Evolutionary conservation across 2,888 invertebrate species (phyloP), one percentile per base, ranked within the genome.

Genomic region (Calameuta filiformis): DNA sequence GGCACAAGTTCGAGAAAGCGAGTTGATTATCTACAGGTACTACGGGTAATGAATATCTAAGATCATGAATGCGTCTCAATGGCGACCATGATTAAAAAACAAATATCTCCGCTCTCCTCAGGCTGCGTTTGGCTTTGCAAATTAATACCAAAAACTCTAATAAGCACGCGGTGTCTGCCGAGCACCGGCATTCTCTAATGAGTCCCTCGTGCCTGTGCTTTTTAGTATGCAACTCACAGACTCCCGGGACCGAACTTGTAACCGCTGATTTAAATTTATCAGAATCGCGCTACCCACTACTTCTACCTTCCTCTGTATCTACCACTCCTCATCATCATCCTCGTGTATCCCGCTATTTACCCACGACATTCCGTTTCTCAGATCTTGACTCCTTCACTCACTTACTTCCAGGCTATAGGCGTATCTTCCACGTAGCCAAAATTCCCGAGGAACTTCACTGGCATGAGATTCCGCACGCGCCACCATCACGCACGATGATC

Each of bases 111-210:
- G 12, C 23, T 33, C 23, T 30, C n/a, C 35, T 74, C 74, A 35
- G 74, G 34, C 12, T 74, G 30, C 35, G 56, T 23, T 56, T 56
- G 23, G 56, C 23, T 56, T 77, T 83, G 81, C 79, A 84, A 87
- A 86, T 85, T 86, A 87, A 84, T 83, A 82, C 79, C 83, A 81
- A 85, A 84, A 87, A 87, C 81, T 83, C 83, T 82, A 85, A 86
- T 83, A 84, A 84, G 83, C 82, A 77, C 76, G 82, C 77, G 79
- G 80, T 79, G 82, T 85, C 82, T 81, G 80, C 83, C 80, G 77
- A 78, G 79, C 81, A 77, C 83, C 83, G 30, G 73, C 35, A 73
- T 69, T 35, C 33, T 71, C 68, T 87, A 87, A 87, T 86, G 86
- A 87, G 84, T 82, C 84, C 76, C 82, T 76, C 79, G 83, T 80